Conservation (phyloP, 2,797 vertebrate genomes). For the Falco berigora region DNA sequence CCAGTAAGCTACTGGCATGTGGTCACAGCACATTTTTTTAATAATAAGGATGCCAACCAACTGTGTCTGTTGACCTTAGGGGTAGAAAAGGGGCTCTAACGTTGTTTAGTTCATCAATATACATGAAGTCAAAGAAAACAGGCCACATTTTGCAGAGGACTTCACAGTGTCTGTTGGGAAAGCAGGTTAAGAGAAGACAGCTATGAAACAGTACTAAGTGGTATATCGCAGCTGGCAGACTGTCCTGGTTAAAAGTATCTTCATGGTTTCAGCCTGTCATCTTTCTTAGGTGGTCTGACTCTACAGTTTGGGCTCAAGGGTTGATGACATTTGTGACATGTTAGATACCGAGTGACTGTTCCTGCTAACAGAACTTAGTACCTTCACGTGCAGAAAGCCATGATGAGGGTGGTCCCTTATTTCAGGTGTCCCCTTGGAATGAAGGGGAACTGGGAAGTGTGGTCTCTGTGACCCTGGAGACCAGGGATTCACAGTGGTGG, state of each 20-base stretch:
- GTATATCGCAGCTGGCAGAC: not conserved
- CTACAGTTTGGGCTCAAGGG: not conserved
- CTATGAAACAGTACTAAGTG: not conserved
- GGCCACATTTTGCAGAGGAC: not conserved
- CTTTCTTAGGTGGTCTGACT: not conserved
- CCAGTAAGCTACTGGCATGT: not conserved
- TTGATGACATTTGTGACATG: not conserved
- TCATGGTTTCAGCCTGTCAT: not conserved
- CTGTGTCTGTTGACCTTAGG: not conserved
- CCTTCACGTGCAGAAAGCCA: not conserved
- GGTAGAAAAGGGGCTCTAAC: not conserved
- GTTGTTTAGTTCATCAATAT: not conserved
- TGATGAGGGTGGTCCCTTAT: not conserved
- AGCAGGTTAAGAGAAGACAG: not conserved
- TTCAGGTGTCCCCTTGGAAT: not conserved
- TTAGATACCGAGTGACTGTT: not conserved
- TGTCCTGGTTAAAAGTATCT: not conserved
- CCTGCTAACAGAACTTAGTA: not conserved
- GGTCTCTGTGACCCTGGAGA: not conserved
- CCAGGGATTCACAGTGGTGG: not conserved
- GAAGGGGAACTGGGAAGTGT: not conserved
- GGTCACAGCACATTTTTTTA: not conserved
- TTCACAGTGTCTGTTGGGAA: not conserved
- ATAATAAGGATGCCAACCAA: not conserved
- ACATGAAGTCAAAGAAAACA: not conserved